Evolutionary conservation across 2,888 invertebrate species (phyloP), one percentile per base, ranked within the genome.

Genomic region (Netelia inedita): DNA sequence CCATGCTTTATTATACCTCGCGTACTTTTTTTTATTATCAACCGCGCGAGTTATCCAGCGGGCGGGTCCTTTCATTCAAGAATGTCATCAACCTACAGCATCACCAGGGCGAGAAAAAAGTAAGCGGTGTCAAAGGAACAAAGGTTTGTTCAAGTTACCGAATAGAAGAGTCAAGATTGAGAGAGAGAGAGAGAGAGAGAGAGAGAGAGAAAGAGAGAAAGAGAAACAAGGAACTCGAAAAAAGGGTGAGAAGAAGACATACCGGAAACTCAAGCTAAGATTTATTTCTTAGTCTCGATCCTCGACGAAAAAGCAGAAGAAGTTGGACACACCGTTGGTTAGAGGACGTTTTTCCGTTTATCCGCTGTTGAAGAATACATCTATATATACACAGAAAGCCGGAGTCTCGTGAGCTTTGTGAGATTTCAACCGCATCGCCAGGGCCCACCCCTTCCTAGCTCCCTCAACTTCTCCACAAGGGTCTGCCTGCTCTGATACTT

Each of bases 201-300:
- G 35, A 41, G 28, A 63, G 43, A 23, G 16, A 61, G 28, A 28
- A 10, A 28, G 19, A 28, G 28, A 63, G 43, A 23, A 50, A 16
- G 59, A 46, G 35, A 41, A 23, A 43, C 19, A 19, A 46, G 55
- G n/a, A 41, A 50, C 16, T 35, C 1, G 53, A 53, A 35, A 9
- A 63, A 16, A 63, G 28, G 23, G 57, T 61, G 59, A 23, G 66
- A 53, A 11, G 16, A 61, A 61, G 65, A 50, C 41, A 78, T 43
- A 23, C 21, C 16, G 2, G 43, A 59, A 46, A 66, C 53, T 73
- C 10, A 43, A 6, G 66, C 8, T 65, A 66, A 79, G 78, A 82
- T 82, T 74, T 82, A 82, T 82, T 79, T 85, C 79, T 82, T 65
- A 71, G 69, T 74, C 74, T 82, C 73, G 63, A 81, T 78, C 69